Evolutionary conservation across 2,797 vertebrate genomes (phyloP), one percentile per base, ranked within the genome.

Genomic region (Pseudotriccus pelzelni): DNA sequence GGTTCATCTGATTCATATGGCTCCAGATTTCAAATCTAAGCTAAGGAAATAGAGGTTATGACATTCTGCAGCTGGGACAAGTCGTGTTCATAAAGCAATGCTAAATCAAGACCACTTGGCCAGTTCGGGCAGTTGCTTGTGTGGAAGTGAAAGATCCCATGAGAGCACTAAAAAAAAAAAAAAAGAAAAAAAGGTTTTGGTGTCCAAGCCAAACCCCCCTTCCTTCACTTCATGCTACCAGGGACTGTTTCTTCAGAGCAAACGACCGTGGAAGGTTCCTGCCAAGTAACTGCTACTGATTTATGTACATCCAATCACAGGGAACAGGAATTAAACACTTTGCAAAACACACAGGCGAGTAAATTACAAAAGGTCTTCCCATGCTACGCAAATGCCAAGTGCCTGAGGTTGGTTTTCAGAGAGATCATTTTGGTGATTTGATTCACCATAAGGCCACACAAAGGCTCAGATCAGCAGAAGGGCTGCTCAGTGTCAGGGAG

Each of bases 41-140:
- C 84, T 79, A 66, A 91, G 93, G 94, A 96, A 96, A 96, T 22
- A 91, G 76, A 89, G 92, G 95, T 92, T 95, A 78, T 94, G 91
- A 94, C 91, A 96, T 50, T 55, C 89, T 83, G 47, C 92, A 96
- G 93, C 93, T 94, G 93, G 44, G 76, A 90, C 91, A 94, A 92
- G 92, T 66, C 37, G 2, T 76, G 60, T 63, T 91, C 86, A 74
- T 72, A 81, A 73, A 90, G 91, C 91, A 84, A 75, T 16, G 34
- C 69, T 95, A 93, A 94, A 94, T 88, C 93, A 94, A 72, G 90
- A 80, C 50, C 32, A n/a, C 49, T 93, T 66, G 88, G 92, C 83
- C 75, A 75, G 47, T 73, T 83, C 67, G 66, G 66, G 83, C 77
- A 81, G 85, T 69, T 50, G 84, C 88, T 94, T 83, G 91, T 66